Conservation (phyloP, 1,140 invertebrate genomes). For the Nephotettix cincticeps region DNA sequence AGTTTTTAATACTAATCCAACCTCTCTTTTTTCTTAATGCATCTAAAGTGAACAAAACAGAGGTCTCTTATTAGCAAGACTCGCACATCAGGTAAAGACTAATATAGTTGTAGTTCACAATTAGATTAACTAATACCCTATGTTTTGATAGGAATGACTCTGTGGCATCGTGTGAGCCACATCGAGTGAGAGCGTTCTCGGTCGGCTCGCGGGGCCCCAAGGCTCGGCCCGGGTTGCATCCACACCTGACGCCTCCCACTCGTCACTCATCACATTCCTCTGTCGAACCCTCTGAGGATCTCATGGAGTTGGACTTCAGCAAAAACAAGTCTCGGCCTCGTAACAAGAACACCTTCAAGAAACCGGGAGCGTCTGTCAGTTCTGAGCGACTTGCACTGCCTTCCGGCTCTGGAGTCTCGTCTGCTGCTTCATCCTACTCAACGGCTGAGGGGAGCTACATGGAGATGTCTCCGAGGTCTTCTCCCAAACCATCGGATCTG, state of each 20-base stretch:
- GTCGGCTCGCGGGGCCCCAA: slow-evolving; percentile 58
- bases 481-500: slow-evolving; percentile 33
- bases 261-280: slow-evolving; percentile 58
- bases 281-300: slow-evolving; percentile 68
- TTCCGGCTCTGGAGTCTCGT: slow-evolving; percentile 22
- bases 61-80: too few relatives aligned
- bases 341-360: slow-evolving; percentile 23
- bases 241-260: slow-evolving; percentile 27
- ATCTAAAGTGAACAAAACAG: too few relatives aligned
- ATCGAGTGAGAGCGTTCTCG: slow-evolving; percentile 64
- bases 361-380: slow-evolving; percentile 29
- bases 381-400: slow-evolving; percentile 36
- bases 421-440: slow-evolving; percentile 37
- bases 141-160: slow-evolving; percentile 49
- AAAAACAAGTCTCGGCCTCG: slow-evolving; percentile 32
- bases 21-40: too few relatives aligned
- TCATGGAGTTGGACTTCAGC: slow-evolving; percentile 79
- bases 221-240: slow-evolving; percentile 23
- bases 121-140: too few relatives aligned
- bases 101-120: too few relatives aligned
- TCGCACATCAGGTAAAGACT: too few relatives aligned
- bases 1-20: too few relatives aligned
- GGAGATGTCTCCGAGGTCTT: slow-evolving; percentile 39
- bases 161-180: slow-evolving; percentile 43
- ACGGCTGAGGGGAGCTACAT: slow-evolving; percentile 39